phyloP scores from a whole-genome alignment of 2,888 invertebrate species.

The Encarsia formosa region DNA sequence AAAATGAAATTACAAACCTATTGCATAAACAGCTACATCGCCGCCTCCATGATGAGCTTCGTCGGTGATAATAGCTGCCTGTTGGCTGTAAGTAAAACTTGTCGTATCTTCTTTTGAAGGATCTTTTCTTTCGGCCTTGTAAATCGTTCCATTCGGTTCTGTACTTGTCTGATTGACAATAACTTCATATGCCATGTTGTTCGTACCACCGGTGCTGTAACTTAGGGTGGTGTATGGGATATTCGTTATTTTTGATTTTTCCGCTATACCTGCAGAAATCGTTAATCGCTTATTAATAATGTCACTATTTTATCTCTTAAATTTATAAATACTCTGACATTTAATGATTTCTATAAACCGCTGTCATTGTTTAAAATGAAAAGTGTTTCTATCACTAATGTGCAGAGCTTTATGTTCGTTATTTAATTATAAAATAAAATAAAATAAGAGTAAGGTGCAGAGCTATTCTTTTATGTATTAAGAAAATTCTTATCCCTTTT shows the following conservation, averaged over 20 bases:
- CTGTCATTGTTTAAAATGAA: no score
- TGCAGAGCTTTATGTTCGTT: no score
- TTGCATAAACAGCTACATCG: slow-evolving; percentile 81
- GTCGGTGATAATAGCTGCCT: slow-evolving; percentile 65
- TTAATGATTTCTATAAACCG: no score
- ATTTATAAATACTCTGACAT: no score
- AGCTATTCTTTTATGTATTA: no score
- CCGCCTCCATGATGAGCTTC: slow-evolving; percentile 81
- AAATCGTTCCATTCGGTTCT: no score
- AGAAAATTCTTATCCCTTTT: no score
- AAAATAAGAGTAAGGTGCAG: no score
- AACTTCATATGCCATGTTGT: slow-evolving; percentile 57
- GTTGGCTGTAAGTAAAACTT: slow-evolving; percentile 67
- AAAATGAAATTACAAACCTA: slow-evolving; percentile 53
- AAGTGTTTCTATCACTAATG: no score
- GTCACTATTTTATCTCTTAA: no score
- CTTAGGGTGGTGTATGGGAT: slow-evolving; percentile 73
- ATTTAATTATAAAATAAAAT: no score
- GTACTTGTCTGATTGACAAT: slow-evolving; percentile 32
- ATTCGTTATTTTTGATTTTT: slow-evolving; percentile 59
- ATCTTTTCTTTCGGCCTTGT: slow-evolving; percentile 56
- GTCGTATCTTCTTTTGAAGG: slow-evolving; percentile 59
- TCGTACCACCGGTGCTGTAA: slow-evolving; percentile 72
- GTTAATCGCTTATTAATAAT: no score
- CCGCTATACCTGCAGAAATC: slow-evolving; percentile 57